Evolutionary conservation across 2,888 invertebrate species (phyloP), one percentile per base, ranked within the genome.

Genomic region (Microctonus aethiopoides): DNA sequence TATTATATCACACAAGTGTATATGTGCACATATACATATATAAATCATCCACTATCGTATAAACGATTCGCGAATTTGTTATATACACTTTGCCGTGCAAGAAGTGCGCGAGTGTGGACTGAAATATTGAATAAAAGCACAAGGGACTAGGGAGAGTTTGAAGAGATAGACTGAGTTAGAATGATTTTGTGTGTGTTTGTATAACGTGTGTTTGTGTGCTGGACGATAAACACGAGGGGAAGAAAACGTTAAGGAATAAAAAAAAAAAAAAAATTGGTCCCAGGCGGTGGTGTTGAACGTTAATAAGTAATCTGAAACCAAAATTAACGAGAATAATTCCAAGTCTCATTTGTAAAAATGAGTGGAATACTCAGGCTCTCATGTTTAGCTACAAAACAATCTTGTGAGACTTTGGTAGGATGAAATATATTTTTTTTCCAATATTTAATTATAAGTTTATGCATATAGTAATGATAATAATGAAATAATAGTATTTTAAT

Each of bases 311-410:
- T 26, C 34, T 41, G 24, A 36, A 20, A 26, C 26, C 54, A 24
- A 16, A 32, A 39, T 2, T 26, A 0, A 34, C 24, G 29, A 65
- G 13, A 24, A 54, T 36, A 20, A 39, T 13, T 36, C 16, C 24
- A 26, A 16, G 20, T 9, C 10, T n/a, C 22, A 29, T 61, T 13
- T n/a, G 22, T 61, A 39, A 63, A 24, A 67, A 85, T 85, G 84
- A 85, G 80, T 71, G 79, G 84, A 71, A 76, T 85, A 72, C 76
- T 84, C 74, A 84, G 83, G 77, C 73, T 85, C 52, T 81, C 84
- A 77, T 77, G 78, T 67, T 72, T 81, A 62, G 76, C 85, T 52
- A 78, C 81, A 64, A 83, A 78, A 76, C 81, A 81, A 63, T 73
- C 71, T 29, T 72, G 52, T 72, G 67, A 68, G 46, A 52, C 78